Conservation (phyloP, 2,797 vertebrate species). For the Bovichtus variegatus region DNA sequence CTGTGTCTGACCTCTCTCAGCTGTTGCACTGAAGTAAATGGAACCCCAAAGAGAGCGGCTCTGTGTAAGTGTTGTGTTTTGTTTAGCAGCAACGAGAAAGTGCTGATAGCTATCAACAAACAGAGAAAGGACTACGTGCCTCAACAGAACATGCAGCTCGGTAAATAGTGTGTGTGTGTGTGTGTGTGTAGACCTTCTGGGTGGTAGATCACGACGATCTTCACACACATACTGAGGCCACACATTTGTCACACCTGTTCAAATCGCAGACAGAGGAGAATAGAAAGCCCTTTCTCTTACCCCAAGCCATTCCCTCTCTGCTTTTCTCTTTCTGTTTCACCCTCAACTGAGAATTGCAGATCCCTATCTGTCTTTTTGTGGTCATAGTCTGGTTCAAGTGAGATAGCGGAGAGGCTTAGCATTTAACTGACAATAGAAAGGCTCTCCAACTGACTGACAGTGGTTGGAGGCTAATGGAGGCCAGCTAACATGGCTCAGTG, state of each 20-base stretch:
- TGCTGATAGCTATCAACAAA: constrained; percentile 81
- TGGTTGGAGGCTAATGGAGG: constrained; percentile 44
- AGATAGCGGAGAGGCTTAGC: constrained; percentile 52
- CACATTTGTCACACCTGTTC: constrained; percentile 75
- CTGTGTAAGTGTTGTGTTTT: constrained; percentile 55
- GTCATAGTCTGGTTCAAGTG: constrained; percentile 49
- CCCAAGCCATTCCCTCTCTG: constrained; percentile 19
- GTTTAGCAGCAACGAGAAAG: constrained; percentile 77
- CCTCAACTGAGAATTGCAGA: constrained; percentile 59
- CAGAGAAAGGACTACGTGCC: constrained; percentile 58
- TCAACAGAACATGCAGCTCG: constrained; percentile 53
- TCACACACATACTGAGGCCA: constrained; percentile 42
- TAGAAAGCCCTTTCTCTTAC: constrained; percentile 61
- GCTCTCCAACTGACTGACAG: constrained; percentile 37
- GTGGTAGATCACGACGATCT: constrained; percentile 65
- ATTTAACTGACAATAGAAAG: constrained; percentile 45
- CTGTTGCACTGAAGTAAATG: constrained; percentile 60
- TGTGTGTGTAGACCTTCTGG: constrained; percentile 55
- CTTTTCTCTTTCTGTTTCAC: constrained; percentile 38
- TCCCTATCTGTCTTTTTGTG: constrained; percentile 59
- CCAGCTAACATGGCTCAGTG: constrained; percentile 55
- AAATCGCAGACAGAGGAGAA: constrained; percentile 53
- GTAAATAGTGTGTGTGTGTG: constrained; percentile 31
- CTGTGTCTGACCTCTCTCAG: constrained; percentile 74
- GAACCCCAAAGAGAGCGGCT: constrained; percentile 47